Evolutionary conservation across 2,888 invertebrate species (phyloP), one percentile per base, ranked within the genome.

Genomic region (Fragum sueziense): DNA sequence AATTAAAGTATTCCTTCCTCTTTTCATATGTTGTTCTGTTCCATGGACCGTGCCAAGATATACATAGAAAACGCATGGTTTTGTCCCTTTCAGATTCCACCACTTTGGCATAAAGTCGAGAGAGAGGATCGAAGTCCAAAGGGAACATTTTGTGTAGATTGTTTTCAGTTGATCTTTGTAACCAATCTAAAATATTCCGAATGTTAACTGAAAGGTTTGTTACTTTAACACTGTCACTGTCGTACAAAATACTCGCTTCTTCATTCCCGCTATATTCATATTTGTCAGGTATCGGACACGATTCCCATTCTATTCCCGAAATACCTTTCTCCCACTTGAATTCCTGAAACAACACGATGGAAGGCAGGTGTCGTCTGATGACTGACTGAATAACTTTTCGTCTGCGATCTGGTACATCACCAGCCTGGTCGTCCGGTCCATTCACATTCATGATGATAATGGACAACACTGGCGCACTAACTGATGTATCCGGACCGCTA

Each of bases 31-130:
- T 31, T 33, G 34, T 67, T 47, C 37, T 22, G n/a, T 59, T 74
- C 6, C 59, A 68, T 2, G 25, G 20, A 14, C 82, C 82, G 52
- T 82, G 82, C 82, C 79, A 82, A 14, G 82, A 82, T 54, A 82
- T 76, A 62, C 78, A 79, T 17, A 79, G 62, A 29, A 82, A 74
- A 17, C 74, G 59, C 25, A 74, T 27, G 41, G 68, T 34, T 25
- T 73, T 71, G 27, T 69, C 29, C 2, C 67, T 27, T 0, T 31
- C 33, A 6, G 70, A 67, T 20, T 37, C 61, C 6, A 82, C 20
- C 14, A 47, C 34, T 67, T 34, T 57, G 6, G 70, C 17, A 33
- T 73, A 76, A 70, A 79, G 76, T 29, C 82, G 61, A n/a, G 79
- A 41, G 20, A 79, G 34, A 14, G 79, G 82, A 7, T 57, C 67